Evolutionary conservation across 2,888 invertebrate genomes (phyloP), one percentile per base, ranked within the genome.

Genomic region (Scrobipalpa atriplicella): DNA sequence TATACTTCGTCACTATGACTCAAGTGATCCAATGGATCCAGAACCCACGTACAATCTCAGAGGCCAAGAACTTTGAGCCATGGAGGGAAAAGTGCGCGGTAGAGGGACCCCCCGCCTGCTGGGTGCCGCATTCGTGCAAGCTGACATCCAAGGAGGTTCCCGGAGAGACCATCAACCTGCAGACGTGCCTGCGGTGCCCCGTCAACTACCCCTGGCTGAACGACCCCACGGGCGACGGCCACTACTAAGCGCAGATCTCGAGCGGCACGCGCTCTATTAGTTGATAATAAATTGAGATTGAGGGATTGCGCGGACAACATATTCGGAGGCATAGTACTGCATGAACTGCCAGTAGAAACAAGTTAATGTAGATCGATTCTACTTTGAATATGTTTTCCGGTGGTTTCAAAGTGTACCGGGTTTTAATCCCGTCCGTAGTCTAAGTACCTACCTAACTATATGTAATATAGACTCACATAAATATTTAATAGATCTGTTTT

Each of bases 1-100:
- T 98, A 10, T 98, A 97, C 90, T 98, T 98, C 85, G 97, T 97
- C 16, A 98, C 98, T 68, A 98, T 98, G 98, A 98, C 98, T n/a
- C 97, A 97, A 86, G 98, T 98, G 8, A 98, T 98, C 76, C 98
- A 98, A 83, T 98, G 98, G 98, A 97, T 98, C 82, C 98, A 98
- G 83, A 97, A 97, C 84, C 98, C 98, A 60, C 94, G 96, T 69
- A 97, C 97, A 13, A 84, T 96, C 74, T 93, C 95, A 67, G 97
- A 98, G 86, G 96, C 96, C 64, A 97, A 97, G 94, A 97, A 96
- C 93, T 98, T 98, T 89, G 98, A 98, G 86, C 96, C 97, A 62
- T 98, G 98, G 98, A 96, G 96, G 94, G 98, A 98, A 90, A 97
- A 97, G 95, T 98, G 98, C 82, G 93, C 95, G 61, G 97, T 97